Base-by-base conservation (phyloP, 2,888 invertebrate species). In the Sarcophaga carnaria region DNA sequence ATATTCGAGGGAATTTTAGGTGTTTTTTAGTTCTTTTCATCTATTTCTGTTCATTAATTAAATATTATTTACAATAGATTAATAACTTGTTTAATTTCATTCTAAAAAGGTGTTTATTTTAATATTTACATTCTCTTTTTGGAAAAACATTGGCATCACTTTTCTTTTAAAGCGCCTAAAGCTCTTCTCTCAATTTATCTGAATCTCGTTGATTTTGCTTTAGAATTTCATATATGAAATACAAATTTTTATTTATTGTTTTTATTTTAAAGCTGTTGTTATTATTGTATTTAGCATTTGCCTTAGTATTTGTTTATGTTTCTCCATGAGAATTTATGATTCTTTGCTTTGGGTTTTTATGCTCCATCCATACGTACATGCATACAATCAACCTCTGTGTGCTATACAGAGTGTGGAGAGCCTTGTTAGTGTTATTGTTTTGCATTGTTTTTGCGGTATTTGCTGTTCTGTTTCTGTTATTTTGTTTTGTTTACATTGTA, bases 131-230 rank as follows among this genome's bases (percentile, higher is more conserved):
- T 49, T 49, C 4, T 14, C 4, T 4, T 49, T 54, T 27, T 27
- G 3, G 27, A 49, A 49, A 54, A 54, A 54, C 54, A 54, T 54
- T 54, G 17, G 4, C 17, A 14, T 12, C 17, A 54, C 54, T 54
- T 54, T 54, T 54, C 54, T 14, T n/a, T 17, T 5, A 59, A 72
- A 72, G 72, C 72, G 54, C 25, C 60, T 20, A 17, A 54, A 14
- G 54, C 72, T 72, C 60, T 60, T 3, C 22, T 66, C 66, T 66
- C 66, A 25, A 8, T 25, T 54, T 17, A 54, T 54, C 17, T 54
- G 17, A 17, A 54, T 54, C 54, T 54, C 17, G 12, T 54, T 14
- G 54, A 54, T 54, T 54, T 54, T 54, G 10, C 0, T 12, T 1
- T 54, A 54, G 54, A 54, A 54, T 54, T 54, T 54, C 4, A 54